Conservation (phyloP, 2,113 vertebrate species). For the Clupea harengus region DNA sequence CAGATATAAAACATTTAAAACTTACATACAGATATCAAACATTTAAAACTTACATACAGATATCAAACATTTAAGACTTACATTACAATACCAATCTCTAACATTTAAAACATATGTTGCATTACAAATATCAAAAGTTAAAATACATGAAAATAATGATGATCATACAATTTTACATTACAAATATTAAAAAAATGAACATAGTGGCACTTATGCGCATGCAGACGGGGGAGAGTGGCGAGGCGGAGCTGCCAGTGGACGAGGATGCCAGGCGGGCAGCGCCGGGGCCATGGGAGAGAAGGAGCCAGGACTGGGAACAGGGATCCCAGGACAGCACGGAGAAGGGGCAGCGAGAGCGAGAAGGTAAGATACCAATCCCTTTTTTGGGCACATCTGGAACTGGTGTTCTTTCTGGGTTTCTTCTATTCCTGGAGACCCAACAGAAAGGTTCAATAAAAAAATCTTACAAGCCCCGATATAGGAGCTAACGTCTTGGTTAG, state of each 20-base stretch:
- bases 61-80: too few species aligned
- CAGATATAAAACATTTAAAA: too few species aligned
- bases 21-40: too few species aligned
- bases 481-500: background rate
- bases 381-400: conserved; percentile 25
- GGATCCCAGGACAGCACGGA: conserved; percentile 54
- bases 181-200: too few species aligned
- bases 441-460: background rate
- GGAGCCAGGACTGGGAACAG: conserved; percentile 61
- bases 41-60: too few species aligned
- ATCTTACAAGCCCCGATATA: background rate
- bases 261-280: conserved; percentile 43
- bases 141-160: too few species aligned
- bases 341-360: conserved; percentile 52
- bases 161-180: too few species aligned
- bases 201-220: conserved; percentile 55
- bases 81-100: too few species aligned
- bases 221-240: conserved; percentile 62
- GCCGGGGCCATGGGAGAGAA: conserved; percentile 50
- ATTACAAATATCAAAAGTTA: too few species aligned
- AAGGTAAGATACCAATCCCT: conserved; percentile 67
- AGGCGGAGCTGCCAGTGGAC: conserved; percentile 46
- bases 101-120: too few species aligned
- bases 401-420: background rate
- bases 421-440: background rate